phyloP scores from a whole-genome alignment of 2,888 invertebrate genomes.

The Lutraria lutraria region DNA sequence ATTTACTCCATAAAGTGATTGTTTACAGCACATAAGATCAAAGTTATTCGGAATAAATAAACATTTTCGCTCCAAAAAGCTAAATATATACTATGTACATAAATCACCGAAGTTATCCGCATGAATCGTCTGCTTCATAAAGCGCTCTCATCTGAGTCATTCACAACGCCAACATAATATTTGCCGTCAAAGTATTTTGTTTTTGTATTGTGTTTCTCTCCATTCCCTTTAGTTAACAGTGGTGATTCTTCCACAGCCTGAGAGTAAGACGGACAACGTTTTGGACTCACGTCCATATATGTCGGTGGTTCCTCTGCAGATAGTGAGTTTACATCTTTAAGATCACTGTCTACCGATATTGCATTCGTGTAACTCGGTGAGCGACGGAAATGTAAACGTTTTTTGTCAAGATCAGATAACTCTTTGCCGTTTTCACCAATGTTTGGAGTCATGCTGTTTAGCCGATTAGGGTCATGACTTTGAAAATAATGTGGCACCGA shows the following conservation, averaged over 20 bases:
- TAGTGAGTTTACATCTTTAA: constrained; percentile 21
- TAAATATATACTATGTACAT: neutral
- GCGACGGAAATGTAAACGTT: constrained; percentile 69
- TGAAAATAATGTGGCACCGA: constrained; percentile 37
- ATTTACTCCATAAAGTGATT: neutral
- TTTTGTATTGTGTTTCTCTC: constrained; percentile 57
- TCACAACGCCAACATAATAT: constrained; percentile 79
- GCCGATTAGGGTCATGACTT: constrained; percentile 25
- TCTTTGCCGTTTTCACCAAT: constrained; percentile 23
- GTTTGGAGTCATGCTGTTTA: neutral
- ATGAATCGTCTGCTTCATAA: constrained; percentile 43
- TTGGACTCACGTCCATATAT: constrained; percentile 48
- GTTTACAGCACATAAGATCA: constrained; percentile 17
- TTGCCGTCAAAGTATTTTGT: constrained; percentile 79
- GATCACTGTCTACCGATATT: constrained; percentile 63
- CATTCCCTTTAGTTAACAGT: constrained; percentile 37
- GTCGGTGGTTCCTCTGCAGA: constrained; percentile 19
- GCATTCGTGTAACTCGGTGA: constrained; percentile 80
- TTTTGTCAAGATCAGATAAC: constrained; percentile 63
- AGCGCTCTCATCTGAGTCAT: constrained; percentile 68
- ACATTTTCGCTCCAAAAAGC: neutral
- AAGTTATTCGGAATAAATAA: neutral
- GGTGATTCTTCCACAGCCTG: constrained; percentile 67
- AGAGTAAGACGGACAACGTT: constrained; percentile 67
- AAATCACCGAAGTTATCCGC: neutral